A percentile compares a stretch with the other conserved stretches of the same genome.
Evolutionary conservation across 2,888 invertebrate species (phyloP).

Genomic region (Apeira syringaria): DNA sequence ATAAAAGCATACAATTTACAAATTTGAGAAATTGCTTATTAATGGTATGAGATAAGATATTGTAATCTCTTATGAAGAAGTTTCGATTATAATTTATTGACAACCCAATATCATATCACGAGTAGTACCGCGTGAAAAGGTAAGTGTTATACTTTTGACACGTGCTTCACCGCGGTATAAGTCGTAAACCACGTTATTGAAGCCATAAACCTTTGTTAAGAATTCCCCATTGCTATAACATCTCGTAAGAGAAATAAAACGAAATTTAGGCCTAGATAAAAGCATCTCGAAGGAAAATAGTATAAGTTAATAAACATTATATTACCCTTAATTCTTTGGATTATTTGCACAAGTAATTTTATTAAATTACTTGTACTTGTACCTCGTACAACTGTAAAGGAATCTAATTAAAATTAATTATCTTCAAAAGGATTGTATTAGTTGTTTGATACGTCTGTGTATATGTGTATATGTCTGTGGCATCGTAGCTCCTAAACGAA

Average conservation of each 20-base stretch:
- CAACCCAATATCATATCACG: constrained; percentile 42
- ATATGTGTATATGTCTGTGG: too few relatives aligned
- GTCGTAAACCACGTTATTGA: constrained; percentile 72
- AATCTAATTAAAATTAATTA: constrained; percentile 9
- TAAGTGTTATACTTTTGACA: constrained; percentile 57
- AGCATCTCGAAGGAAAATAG: constrained; percentile 42
- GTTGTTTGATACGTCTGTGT: too few relatives aligned
- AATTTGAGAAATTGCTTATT: too few relatives aligned
- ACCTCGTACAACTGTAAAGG: constrained; percentile 16
- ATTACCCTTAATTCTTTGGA: constrained; percentile 38
- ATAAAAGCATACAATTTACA: too few relatives aligned
- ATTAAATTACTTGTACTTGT: too few relatives aligned
- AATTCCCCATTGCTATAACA: constrained; percentile 66
- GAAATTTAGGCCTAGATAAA: constrained; percentile 40
- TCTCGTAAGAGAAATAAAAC: constrained; percentile 55
- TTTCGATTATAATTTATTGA: constrained; percentile 25
- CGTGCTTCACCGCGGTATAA: constrained; percentile 58
- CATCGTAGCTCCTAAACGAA: too few relatives aligned
- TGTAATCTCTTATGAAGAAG: too few relatives aligned
- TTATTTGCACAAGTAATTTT: constrained; percentile 34
- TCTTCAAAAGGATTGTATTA: neutral
- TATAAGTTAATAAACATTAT: constrained; percentile 43
- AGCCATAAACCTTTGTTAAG: constrained; percentile 71
- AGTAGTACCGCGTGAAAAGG: constrained; percentile 27
- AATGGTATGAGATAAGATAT: too few relatives aligned